These are phyloP conservation scores for Spongilla lacustris DNA, from an alignment of 37 sponge, comb jelly and placozoan genomes.

Conservation along the genomic window DNA sequence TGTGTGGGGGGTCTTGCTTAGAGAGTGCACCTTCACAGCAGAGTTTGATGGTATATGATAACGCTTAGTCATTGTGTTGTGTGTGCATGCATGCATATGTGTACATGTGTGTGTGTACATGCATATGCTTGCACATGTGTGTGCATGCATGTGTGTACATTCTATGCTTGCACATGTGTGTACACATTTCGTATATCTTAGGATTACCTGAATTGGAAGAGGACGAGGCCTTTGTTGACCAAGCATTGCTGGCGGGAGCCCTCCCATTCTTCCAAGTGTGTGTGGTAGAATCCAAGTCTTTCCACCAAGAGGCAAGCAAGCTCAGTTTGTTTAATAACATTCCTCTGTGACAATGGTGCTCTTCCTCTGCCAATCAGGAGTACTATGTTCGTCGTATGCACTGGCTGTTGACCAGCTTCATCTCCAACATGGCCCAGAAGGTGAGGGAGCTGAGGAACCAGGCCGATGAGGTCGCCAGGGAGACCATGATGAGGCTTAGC, in stretches of 20 bases:
- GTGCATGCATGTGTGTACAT: conserved; percentile 23
- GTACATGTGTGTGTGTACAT: conserved; percentile 20
- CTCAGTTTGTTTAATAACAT: too few relatives aligned
- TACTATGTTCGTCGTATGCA: conserved; percentile 66
- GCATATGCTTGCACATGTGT: conserved; percentile 40
- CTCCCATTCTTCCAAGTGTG: conserved; percentile 59
- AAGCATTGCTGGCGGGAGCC: conserved; percentile 46
- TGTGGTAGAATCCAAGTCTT: conserved; percentile 48
- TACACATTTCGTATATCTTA: background rate
- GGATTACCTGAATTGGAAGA: conserved; percentile 72
- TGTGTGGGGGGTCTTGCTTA: conserved; percentile 79
- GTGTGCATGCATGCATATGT: conserved; percentile 13
- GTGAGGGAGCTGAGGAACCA: conserved; percentile 72
- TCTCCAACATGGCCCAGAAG: conserved; percentile 71
- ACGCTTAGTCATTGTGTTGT: background rate
- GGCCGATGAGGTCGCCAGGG: conserved; percentile 65
- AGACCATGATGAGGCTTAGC: background rate
- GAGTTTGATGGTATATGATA: conserved; percentile 68
- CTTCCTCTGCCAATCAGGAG: conserved; percentile 50
- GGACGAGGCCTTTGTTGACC: conserved; percentile 72
- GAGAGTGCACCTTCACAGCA: conserved; percentile 66
- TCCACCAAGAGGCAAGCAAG: conserved; percentile 65
- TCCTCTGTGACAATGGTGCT: too few relatives aligned
- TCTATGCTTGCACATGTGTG: background rate
- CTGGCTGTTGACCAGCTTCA: conserved; percentile 69